Evolutionary conservation across 2,113 vertebrate species (phyloP), one percentile per base, ranked within the genome.

Genomic region (Trogon surrucura): DNA sequence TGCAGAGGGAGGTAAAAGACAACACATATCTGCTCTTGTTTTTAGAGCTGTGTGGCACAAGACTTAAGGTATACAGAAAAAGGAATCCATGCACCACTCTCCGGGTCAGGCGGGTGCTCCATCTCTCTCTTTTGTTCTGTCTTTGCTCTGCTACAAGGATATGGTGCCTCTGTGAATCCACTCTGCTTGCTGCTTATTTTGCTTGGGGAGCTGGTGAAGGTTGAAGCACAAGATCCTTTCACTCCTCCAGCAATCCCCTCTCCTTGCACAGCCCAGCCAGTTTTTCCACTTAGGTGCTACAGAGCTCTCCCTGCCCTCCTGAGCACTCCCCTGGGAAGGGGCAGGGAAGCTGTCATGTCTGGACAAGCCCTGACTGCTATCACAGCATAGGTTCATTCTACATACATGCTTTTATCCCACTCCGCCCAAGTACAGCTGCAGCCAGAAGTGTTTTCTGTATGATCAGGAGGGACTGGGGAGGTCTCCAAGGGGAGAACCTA

Each of bases 221-320:
- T 41, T 91, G 85, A 90, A 93, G 85, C 69, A 47, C 62, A 74
- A 48, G 80, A 90, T 93, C 85, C 62, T 73, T 54, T 29, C 78
- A 71, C 38, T 86, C 74, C 81, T 90, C 69, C 67, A 89, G 85
- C 88, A 85, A 88, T 92, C 91, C 65, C 72, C 93, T 95, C 81
- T 92, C 65, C 57, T 38, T 36, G 26, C 65, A 81, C 25, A 94
- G 94, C 88, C 60, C 83, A 97, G 95, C 97, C 97, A 96, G 96
- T 97, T 97, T 97, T 97, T 97, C 96, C 93, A 97, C 97, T 97
- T 96, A 69, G 90, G 86, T 89, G 83, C 91, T 93, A 29, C 32
- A 48, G 75, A 95, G 56, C 75, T 95, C 66, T 96, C 91, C 89
- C 96, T 93, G 64, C 95, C 96, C 94, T 95, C 82, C 84, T 75